Evolutionary conservation across 2,888 invertebrate species (phyloP).

Genomic region (Meiosimyza decipiens): DNA sequence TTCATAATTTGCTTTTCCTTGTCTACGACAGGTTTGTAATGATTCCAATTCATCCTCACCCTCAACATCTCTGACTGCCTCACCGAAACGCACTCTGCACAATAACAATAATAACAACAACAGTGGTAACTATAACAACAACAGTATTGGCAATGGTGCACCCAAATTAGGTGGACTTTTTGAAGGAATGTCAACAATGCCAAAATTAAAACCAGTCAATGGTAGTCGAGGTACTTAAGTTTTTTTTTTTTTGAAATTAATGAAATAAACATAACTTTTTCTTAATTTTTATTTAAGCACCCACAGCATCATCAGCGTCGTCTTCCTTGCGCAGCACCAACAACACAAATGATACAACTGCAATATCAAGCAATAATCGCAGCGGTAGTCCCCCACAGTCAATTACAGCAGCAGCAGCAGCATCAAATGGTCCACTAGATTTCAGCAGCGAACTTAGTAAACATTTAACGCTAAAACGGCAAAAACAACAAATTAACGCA

Average conservation of each 20-base stretch:
- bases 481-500: constrained; percentile 62
- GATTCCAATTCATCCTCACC: constrained; percentile 25
- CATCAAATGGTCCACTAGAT: constrained; percentile 63
- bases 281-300: constrained; percentile 14
- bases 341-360: constrained; percentile 17
- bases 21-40: constrained; percentile 43
- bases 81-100: constrained; percentile 45
- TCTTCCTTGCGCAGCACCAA: constrained; percentile 25
- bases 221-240: constrained; percentile 58
- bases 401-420: constrained; percentile 39
- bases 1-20: background rate
- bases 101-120: constrained; percentile 48
- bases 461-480: constrained; percentile 65
- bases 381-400: constrained; percentile 46
- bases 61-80: constrained; percentile 37
- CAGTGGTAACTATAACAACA: constrained; percentile 47
- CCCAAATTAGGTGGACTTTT: constrained; percentile 65
- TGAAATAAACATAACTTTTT: background rate
- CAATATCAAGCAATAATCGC: constrained; percentile 45
- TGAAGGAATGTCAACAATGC: constrained; percentile 65
- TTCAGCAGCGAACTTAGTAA: constrained; percentile 66
- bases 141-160: constrained; percentile 58
- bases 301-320: constrained; percentile 32
- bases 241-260: background rate
- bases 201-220: constrained; percentile 66